Base-by-base conservation (phyloP, 2,888 invertebrate species). In the Lithophane semibrunnea region DNA sequence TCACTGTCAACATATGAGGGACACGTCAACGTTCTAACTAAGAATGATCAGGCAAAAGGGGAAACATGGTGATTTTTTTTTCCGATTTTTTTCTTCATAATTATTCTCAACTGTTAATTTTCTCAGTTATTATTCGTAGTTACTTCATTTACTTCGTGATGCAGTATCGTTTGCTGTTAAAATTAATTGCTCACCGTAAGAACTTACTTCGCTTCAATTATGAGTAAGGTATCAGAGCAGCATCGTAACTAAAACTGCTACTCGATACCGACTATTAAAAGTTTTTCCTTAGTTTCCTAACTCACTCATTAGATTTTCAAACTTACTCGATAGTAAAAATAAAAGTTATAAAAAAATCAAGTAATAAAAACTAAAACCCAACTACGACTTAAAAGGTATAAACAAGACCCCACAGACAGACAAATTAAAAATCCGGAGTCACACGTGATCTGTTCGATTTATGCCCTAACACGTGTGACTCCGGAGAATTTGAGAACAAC, bases 241-340 rank as follows among this genome's bases (percentile, higher is more conserved):
- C 42, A 60, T 61, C 52, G 4, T 47, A 72, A 78, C 68, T 71
- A 60, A 66, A 82, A 77, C 75, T 79, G 70, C 10, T 65, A 60
- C 42, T 66, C 61, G 67, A 67, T 79, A 73, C 29, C 12, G 24
- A 63, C 56, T 42, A 24, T 66, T 77, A 52, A 49, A 73, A 79
- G 29, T 79, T 79, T 47, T 66, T 24, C n/a, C n/a, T 56, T 73
- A 49, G 76, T 77, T 76, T 13, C 24, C 24, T 16, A 18, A 29
- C 60, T 73, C 9, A 29, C 24, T 54, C 42, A 71, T 71, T 78
- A 70, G 13, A 65, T 58, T 29, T 82, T 75, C 37, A 67, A 73
- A 68, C 75, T 37, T 37, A 37, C 37, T 37, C 37, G 37, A 4
- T 37, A 37, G 37, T 37, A 37, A 37, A 37, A 37, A 37, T 37